These are phyloP conservation scores for Neofelis nebulosa DNA, from an alignment of 2,113 vertebrate genomes.

Conservation along the genomic window DNA sequence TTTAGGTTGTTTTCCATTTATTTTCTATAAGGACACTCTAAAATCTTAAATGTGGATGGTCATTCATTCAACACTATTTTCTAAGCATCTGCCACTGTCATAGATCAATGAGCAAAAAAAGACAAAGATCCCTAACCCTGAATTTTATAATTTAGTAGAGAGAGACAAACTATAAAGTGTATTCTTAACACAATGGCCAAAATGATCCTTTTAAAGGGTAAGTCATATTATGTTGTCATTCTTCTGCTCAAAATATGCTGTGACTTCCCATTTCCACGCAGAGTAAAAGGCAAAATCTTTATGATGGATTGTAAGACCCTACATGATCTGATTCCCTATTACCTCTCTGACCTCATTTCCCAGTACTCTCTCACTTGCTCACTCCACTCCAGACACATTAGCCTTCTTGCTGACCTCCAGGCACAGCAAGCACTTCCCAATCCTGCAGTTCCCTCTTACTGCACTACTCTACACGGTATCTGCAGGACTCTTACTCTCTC, in stretches of 20 bases:
- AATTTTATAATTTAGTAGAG: not conserved
- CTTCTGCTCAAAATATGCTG: not conserved
- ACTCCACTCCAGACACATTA: not conserved
- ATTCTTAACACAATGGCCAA: not conserved
- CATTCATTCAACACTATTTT: slow-evolving; percentile 6
- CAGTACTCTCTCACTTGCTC: not conserved
- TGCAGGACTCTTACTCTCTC: not conserved
- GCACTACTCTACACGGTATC: not conserved
- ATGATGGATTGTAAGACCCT: not conserved
- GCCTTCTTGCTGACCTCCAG: not conserved
- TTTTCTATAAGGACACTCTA: not conserved
- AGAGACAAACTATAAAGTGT: not conserved
- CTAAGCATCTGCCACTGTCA: not conserved
- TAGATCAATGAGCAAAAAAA: not conserved
- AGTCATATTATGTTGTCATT: not conserved
- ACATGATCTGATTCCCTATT: not conserved
- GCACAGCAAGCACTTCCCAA: not conserved
- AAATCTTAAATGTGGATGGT: not conserved
- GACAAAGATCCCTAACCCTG: not conserved
- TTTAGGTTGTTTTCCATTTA: not conserved
- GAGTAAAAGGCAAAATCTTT: not conserved
- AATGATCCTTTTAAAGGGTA: not conserved
- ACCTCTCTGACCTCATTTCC: not conserved
- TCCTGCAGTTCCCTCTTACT: not conserved
- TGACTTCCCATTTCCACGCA: not conserved